These are phyloP conservation scores for Mus minutoides DNA, from an alignment of 2,797 vertebrate species.

Conservation along the genomic window DNA sequence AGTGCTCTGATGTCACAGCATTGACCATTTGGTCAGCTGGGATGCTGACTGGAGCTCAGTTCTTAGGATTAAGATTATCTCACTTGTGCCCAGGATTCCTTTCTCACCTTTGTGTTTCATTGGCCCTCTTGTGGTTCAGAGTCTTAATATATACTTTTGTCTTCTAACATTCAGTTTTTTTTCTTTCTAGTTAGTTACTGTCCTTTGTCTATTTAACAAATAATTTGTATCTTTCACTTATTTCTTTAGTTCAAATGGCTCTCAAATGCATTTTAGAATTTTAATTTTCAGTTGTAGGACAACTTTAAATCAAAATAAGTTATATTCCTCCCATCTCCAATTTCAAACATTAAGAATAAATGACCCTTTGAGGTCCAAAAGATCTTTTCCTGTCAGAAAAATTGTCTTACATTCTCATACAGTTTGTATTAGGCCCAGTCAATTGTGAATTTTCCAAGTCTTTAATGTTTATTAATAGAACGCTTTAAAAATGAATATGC, in stretches of 20 bases:
- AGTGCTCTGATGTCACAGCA: constrained; percentile 55
- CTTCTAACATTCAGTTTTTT: constrained; percentile 21
- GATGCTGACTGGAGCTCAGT: constrained; percentile 60
- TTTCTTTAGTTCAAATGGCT: constrained; percentile 68
- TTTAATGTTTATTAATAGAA: constrained; percentile 75
- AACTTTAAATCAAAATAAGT: constrained; percentile 54
- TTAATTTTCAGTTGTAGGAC: constrained; percentile 50
- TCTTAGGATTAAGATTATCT: constrained; percentile 43
- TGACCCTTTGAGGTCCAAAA: constrained; percentile 62
- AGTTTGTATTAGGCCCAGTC: constrained; percentile 73
- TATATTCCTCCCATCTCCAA: constrained; percentile 36
- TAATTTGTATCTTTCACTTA: constrained; percentile 69
- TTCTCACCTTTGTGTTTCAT: constrained; percentile 46
- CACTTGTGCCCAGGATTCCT: constrained; percentile 48
- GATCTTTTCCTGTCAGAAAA: constrained; percentile 71
- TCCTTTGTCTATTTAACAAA: not conserved
- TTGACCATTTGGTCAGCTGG: constrained; percentile 74
- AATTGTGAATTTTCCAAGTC: constrained; percentile 75
- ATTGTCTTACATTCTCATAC: constrained; percentile 57
- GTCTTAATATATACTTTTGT: constrained; percentile 22
- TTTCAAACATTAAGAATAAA: constrained; percentile 61
- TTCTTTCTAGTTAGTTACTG: not conserved
- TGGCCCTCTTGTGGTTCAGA: constrained; percentile 51
- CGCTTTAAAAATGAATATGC: constrained; percentile 51
- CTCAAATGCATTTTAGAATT: constrained; percentile 72